Evolutionary conservation across 1,140 invertebrate species (phyloP).

Genomic region (Mercenaria mercenaria): DNA sequence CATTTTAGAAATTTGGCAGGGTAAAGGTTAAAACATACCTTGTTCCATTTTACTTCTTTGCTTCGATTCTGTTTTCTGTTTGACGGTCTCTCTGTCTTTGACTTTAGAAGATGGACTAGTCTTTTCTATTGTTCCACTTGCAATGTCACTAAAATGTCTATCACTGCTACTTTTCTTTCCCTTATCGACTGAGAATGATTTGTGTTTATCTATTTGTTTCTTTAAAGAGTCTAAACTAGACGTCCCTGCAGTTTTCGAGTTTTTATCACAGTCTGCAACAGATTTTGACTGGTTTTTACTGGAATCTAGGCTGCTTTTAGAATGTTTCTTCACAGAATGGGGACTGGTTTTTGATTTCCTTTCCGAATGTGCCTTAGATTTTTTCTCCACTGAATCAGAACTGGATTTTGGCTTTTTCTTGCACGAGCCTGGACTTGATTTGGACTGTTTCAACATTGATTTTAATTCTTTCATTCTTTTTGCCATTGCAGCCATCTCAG

Average conservation of each 20-base stretch:
- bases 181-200: background rate
- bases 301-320: background rate
- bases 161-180: background rate
- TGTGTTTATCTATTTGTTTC: background rate
- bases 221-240: background rate
- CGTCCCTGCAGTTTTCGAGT: background rate
- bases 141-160: background rate
- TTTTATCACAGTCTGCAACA: background rate
- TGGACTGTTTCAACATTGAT: slow-evolving; percentile 19
- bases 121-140: background rate
- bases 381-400: background rate
- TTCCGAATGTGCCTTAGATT: background rate
- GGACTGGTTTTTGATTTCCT: background rate
- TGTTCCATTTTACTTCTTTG: background rate
- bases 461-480: slow-evolving; percentile 49
- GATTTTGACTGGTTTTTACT: background rate
- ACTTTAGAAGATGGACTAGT: background rate
- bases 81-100: background rate
- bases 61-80: background rate
- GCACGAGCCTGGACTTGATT: background rate
- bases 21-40: too few relatives aligned
- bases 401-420: background rate
- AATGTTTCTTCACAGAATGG: background rate
- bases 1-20: too few relatives aligned
- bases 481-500: slow-evolving; percentile 59